These are phyloP conservation scores for Eubasilissa regina DNA, from an alignment of 1,140 invertebrate species.

Conservation along the genomic window DNA sequence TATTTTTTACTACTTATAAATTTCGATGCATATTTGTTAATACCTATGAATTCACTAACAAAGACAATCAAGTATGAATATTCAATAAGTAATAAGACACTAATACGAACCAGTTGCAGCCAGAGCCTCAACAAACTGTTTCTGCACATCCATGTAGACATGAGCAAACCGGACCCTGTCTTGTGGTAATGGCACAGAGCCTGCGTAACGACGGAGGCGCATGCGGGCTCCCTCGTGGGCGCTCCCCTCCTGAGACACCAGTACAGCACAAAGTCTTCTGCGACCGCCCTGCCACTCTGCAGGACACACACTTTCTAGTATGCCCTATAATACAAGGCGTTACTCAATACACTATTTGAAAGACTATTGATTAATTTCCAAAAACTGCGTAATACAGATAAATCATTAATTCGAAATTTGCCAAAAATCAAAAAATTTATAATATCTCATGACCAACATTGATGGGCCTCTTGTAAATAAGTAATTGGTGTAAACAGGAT, in stretches of 20 bases:
- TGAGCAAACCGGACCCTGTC: constrained; percentile 90
- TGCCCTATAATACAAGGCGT: constrained; percentile 67
- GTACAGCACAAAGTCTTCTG: constrained; percentile 90
- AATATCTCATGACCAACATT: too few relatives aligned
- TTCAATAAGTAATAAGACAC: too few relatives aligned
- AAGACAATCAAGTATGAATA: too few relatives aligned
- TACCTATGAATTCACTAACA: too few relatives aligned
- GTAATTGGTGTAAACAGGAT: neutral
- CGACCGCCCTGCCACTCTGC: constrained; percentile 85
- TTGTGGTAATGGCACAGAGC: constrained; percentile 74
- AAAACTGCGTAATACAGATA: too few relatives aligned
- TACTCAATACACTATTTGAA: too few relatives aligned
- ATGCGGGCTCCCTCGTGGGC: constrained; percentile 67
- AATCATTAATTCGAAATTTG: too few relatives aligned
- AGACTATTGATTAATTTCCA: too few relatives aligned
- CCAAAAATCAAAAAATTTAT: too few relatives aligned
- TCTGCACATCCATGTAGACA: constrained; percentile 87
- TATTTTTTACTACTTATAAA: too few relatives aligned
- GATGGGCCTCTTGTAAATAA: too few relatives aligned
- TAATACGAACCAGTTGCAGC: constrained; percentile 70
- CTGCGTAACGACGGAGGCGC: constrained; percentile 80
- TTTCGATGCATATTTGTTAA: too few relatives aligned
- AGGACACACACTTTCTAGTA: constrained; percentile 91
- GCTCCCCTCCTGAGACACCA: constrained; percentile 75
- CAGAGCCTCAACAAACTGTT: constrained; percentile 85